Percentiles rank a stretch among this genome's conserved stretches.
These are phyloP conservation scores for Paramormyrops kingsleyae DNA, from an alignment of 2,113 vertebrate species.

Conservation along the genomic window DNA sequence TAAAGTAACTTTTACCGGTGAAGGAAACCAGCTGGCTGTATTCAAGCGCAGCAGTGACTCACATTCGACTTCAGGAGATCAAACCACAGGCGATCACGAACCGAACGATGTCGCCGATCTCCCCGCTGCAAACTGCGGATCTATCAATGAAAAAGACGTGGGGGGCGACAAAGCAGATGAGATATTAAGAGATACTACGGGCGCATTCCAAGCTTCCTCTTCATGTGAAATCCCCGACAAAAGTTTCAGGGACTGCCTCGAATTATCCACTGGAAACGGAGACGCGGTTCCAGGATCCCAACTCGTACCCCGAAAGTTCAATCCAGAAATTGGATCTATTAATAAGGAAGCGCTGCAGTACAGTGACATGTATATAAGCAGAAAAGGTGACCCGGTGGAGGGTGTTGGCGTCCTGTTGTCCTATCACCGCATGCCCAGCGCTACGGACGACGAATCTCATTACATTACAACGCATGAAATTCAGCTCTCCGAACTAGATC, in stretches of 20 bases:
- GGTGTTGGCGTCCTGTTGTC: constrained; percentile 44
- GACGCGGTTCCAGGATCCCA: background rate
- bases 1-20: constrained; percentile 28
- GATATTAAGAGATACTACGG: constrained; percentile 7
- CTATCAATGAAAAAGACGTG: constrained; percentile 11
- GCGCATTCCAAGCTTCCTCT: constrained; percentile 11
- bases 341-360: constrained; percentile 47
- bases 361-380: constrained; percentile 35
- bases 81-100: constrained; percentile 3
- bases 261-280: background rate
- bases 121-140: background rate
- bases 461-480: constrained; percentile 94
- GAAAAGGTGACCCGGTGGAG: constrained; percentile 44
- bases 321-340: constrained; percentile 41
- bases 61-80: background rate
- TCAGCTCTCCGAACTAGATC: constrained; percentile 83
- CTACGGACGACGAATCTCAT: constrained; percentile 70
- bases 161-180: background rate
- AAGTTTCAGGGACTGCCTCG: constrained; percentile 13
- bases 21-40: constrained; percentile 28
- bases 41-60: constrained; percentile 12
- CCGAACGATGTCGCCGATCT: background rate
- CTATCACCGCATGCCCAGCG: constrained; percentile 32
- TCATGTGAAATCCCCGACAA: constrained; percentile 20
- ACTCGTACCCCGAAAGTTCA: constrained; percentile 23